phyloP scores from a whole-genome alignment of 2,888 invertebrate species.

The Sarcophaga variegata region DNA sequence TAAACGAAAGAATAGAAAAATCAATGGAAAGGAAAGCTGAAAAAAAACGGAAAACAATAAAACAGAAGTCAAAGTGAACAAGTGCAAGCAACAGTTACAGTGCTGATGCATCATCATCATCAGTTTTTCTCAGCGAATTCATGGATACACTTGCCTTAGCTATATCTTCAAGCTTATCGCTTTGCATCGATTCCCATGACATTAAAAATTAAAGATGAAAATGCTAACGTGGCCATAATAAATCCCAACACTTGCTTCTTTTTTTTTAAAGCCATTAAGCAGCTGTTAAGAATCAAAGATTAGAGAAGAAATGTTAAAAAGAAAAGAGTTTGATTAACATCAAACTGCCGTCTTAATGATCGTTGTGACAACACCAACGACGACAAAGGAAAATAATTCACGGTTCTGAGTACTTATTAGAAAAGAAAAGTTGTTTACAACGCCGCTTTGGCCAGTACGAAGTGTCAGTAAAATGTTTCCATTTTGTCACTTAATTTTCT shows the following conservation, averaged over 20 bases:
- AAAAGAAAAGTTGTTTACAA: no score
- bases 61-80: conserved; percentile 69
- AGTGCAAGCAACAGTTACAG: conserved; percentile 61
- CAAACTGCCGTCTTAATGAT: conserved; percentile 42
- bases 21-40: conserved; percentile 21
- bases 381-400: neutral
- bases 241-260: conserved; percentile 49
- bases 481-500: neutral
- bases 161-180: conserved; percentile 59
- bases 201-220: conserved; percentile 61
- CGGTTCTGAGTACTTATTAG: neutral
- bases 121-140: conserved; percentile 15
- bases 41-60: conserved; percentile 55
- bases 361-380: conserved; percentile 13
- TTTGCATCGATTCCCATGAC: conserved; percentile 71
- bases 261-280: conserved; percentile 45
- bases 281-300: conserved; percentile 67
- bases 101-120: conserved; percentile 37
- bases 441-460: neutral
- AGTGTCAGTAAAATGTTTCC: neutral
- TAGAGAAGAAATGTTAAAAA: conserved; percentile 26
- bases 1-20: conserved; percentile 29
- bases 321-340: conserved; percentile 54
- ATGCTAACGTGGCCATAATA: conserved; percentile 44
- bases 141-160: conserved; percentile 27